A percentile compares a stretch with the other conserved stretches of the same genome.
phyloP scores from a whole-genome alignment of 2,797 vertebrate genomes.

The Hoplostethus atlanticus region DNA sequence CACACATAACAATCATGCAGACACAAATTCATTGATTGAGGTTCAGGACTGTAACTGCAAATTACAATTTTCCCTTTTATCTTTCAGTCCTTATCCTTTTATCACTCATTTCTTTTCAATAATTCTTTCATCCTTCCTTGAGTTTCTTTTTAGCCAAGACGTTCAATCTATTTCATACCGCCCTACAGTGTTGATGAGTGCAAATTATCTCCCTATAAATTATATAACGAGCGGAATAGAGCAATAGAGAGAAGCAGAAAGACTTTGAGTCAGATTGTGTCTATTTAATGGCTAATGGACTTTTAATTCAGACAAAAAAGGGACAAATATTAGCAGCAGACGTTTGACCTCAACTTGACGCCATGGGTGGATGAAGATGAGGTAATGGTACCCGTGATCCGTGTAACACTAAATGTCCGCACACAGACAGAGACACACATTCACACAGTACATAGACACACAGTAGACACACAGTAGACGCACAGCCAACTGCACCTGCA shows the following conservation, averaged over 20 bases:
- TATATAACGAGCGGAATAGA: slow-evolving; percentile 4
- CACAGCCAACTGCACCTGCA: slow-evolving; percentile 31
- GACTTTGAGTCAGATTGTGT: too few species aligned
- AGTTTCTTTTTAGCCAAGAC: slow-evolving; percentile 2
- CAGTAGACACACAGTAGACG: neutral
- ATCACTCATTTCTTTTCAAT: neutral
- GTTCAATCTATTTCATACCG: neutral
- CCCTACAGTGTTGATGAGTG: neutral
- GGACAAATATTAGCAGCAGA: neutral
- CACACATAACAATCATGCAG: neutral
- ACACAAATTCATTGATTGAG: neutral
- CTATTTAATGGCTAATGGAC: neutral
- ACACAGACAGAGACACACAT: neutral
- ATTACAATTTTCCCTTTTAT: neutral
- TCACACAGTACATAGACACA: neutral
- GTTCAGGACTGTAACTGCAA: neutral
- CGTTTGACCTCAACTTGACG: slow-evolving; percentile 8
- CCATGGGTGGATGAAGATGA: neutral
- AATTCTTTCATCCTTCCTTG: neutral
- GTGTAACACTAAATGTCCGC: neutral
- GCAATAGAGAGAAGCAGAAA: neutral
- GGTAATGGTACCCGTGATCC: neutral
- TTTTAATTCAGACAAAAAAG: neutral
- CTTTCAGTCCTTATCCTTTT: neutral
- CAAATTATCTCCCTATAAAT: slow-evolving; percentile 16